A percentile compares a stretch with the other conserved stretches of the same genome.
These are phyloP conservation scores for Eudasyphora cyanicolor DNA, from an alignment of 2,888 invertebrate species.

Conservation along the genomic window DNA sequence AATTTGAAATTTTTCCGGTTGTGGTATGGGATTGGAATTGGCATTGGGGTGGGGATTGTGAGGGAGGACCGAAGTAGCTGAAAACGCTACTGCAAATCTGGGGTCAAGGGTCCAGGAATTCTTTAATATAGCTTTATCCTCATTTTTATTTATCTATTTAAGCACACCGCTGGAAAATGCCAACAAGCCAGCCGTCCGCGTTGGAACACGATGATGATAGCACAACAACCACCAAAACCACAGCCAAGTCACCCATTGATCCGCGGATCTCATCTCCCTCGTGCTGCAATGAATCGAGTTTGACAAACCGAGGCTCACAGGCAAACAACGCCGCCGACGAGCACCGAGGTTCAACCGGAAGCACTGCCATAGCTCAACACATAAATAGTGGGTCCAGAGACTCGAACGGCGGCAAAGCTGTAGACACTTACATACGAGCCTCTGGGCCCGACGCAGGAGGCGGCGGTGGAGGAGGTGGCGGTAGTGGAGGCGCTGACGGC, in stretches of 20 bases:
- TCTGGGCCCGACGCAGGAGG: conserved; percentile 45
- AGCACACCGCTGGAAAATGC: conserved; percentile 77
- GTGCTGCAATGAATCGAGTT: conserved; percentile 54
- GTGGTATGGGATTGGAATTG: not conserved
- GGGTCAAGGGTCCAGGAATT: too few relatives aligned
- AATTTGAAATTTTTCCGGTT: conserved; percentile 19
- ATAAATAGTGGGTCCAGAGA: conserved; percentile 50
- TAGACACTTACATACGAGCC: conserved; percentile 55
- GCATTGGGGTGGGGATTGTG: not conserved
- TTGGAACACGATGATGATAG: conserved; percentile 66
- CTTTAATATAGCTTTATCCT: conserved; percentile 8
- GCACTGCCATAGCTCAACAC: conserved; percentile 59
- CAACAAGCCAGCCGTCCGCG: conserved; percentile 77
- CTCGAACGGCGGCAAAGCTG: conserved; percentile 58
- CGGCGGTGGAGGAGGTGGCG: conserved; percentile 25
- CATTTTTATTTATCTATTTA: conserved; percentile 45
- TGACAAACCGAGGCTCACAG: conserved; percentile 48
- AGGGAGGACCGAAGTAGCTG: too few relatives aligned
- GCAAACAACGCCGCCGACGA: conserved; percentile 51
- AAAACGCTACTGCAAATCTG: too few relatives aligned
- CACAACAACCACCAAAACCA: conserved; percentile 64
- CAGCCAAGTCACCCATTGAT: conserved; percentile 47
- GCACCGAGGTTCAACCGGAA: conserved; percentile 42
- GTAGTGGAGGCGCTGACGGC: conserved; percentile 82
- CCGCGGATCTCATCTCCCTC: conserved; percentile 62